These are phyloP conservation scores for Dryomyza anilis DNA, from an alignment of 2,888 invertebrate genomes.

Conservation along the genomic window DNA sequence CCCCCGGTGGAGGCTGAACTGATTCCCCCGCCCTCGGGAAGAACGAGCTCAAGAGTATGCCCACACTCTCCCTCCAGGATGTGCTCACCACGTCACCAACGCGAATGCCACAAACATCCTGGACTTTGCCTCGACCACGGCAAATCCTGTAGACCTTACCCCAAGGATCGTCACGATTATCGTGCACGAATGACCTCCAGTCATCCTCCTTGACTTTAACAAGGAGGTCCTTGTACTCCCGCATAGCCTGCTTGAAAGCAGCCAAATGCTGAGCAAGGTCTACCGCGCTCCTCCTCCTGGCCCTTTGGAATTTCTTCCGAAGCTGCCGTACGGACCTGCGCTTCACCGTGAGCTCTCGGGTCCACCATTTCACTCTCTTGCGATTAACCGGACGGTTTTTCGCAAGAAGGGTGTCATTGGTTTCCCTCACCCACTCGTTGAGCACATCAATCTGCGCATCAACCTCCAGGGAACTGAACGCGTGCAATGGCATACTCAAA, in stretches of 20 bases:
- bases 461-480: background rate
- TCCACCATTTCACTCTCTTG: background rate
- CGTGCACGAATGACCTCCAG: background rate
- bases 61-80: conserved; percentile 5
- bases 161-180: conserved; percentile 3
- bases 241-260: background rate
- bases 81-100: background rate
- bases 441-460: background rate
- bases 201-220: background rate
- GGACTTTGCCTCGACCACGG: background rate
- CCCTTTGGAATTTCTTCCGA: background rate
- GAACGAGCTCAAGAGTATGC: background rate
- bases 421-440: background rate
- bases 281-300: background rate
- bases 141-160: conserved; percentile 7
- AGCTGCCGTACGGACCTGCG: background rate
- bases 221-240: background rate
- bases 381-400: background rate
- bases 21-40: conserved; percentile 2
- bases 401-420: background rate
- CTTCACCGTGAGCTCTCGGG: background rate
- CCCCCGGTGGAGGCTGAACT: background rate
- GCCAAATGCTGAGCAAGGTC: background rate
- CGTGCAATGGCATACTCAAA: background rate
- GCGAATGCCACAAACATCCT: background rate